phyloP scores from a whole-genome alignment of 2,888 invertebrate species.

The Drosophila demipolita region DNA sequence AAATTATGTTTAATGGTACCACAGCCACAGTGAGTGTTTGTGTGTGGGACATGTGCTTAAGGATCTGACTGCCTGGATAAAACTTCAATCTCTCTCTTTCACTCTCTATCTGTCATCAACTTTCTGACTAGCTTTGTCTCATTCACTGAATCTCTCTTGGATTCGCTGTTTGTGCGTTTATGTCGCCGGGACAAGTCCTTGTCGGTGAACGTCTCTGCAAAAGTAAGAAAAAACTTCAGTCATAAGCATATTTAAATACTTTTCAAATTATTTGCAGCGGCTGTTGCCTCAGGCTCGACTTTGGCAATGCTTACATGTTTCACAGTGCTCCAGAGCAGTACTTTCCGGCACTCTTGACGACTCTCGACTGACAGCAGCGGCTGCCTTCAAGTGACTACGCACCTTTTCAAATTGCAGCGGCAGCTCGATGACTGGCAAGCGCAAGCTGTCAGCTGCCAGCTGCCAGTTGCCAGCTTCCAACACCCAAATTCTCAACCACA shows the following conservation, averaged over 20 bases:
- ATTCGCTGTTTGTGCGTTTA: background rate
- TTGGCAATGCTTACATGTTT: slow-evolving; percentile 15
- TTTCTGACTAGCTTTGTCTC: background rate
- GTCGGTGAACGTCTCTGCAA: slow-evolving; percentile 43
- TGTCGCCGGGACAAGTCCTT: slow-evolving; percentile 22
- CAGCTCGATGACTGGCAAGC: slow-evolving; percentile 21
- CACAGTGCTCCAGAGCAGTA: background rate
- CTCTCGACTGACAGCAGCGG: slow-evolving; percentile 51
- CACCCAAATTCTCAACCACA: slow-evolving; percentile 7
- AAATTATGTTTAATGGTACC: slow-evolving; percentile 57
- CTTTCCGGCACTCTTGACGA: slow-evolving; percentile 21
- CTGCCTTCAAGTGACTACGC: slow-evolving; percentile 66
- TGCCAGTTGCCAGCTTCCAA: background rate
- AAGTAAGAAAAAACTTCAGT: slow-evolving; percentile 52
- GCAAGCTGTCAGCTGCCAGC: slow-evolving; percentile 10
- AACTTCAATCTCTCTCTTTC: background rate
- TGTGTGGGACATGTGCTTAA: slow-evolving; percentile 21
- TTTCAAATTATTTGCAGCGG: slow-evolving; percentile 51
- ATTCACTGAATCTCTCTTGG: background rate
- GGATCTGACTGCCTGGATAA: slow-evolving; percentile 17
- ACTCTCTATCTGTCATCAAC: background rate
- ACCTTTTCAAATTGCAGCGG: slow-evolving; percentile 49
- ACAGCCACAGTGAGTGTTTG: slow-evolving; percentile 4
- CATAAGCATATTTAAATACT: slow-evolving; percentile 69
- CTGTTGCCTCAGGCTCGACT: slow-evolving; percentile 5